Base-by-base conservation (phyloP, 2,797 vertebrate genomes). In the Phylloscopus collybita region DNA sequence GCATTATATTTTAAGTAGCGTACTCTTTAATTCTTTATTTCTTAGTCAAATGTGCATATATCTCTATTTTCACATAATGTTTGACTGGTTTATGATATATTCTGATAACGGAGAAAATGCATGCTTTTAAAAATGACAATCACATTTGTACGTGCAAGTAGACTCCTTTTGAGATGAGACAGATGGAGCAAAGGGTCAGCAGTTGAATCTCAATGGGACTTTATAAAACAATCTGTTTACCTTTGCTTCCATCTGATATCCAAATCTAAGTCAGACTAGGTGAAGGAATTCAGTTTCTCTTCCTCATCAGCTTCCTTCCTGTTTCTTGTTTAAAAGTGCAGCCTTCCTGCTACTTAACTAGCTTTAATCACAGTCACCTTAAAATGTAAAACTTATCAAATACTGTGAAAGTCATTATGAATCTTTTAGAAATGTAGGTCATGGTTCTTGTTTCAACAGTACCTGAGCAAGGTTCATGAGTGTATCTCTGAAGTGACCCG, bases 401-500 rank as follows among this genome's bases (percentile, higher is more conserved):
- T 60, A 42, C 5, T 57, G 69, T 54, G 7, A 11, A 86, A 89
- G 32, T 34, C 25, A 11, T 29, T 53, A 13, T 44, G 27, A 34
- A 17, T 12, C n/a, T 88, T 86, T 72, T 54, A 90, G 69, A 56
- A 80, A 40, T 30, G 0, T 30, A 70, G 45, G 6, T 49, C 4
- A 16, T n/a, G 9, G 17, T 84, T 73, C 34, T 66, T 71, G 6
- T 47, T 76, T 94, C 59, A 85, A 82, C 71, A 67, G 36, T 98
- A 98, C 98, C 98, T 98, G 98, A 47, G 96, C 96, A 88, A 98
- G 95, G 86, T 98, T 98, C 94, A 98, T 95, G 65, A 98, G 98
- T 1, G 96, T 97, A 64, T 98, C 98, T 96, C 98, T 97, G 96
- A 98, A 98, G 95, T 98, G 98, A 70, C 98, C 98, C 4, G 98